Base-by-base conservation (phyloP, 2,797 vertebrate genomes). In the Peromyscus aztecus region DNA sequence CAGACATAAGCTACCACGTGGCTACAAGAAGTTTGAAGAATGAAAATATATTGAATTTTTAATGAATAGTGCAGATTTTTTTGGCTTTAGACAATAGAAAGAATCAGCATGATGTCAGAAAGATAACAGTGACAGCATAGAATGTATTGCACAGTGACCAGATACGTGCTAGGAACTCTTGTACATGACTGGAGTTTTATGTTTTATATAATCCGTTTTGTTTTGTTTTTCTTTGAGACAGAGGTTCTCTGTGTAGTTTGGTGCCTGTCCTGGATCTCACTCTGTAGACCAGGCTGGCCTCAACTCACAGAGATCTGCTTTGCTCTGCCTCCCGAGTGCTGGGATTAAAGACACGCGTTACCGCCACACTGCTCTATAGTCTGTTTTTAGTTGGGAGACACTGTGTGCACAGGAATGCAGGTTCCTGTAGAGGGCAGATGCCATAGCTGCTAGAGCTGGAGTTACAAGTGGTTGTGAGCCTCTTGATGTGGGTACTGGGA, bases 31-130 rank as follows among this genome's bases (percentile, higher is more conserved):
- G 34, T 52, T n/a, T 67, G 61, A 86, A 71, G 24, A 84, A 43
- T 57, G 63, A 7, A 67, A 49, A n/a, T 65, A 46, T 43, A 65
- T 31, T 84, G 59, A 63, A 63, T 46, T 84, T 84, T 65, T 46
- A 85, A 16, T 63, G 40, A 85, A 85, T 49, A 2, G 21, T 85
- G 52, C 27, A 67, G 63, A 89, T 95, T 29, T 94, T 90, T 94
- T 52, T 94, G 43, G 11, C 86, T 83, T 71, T 83, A 93, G 76
- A 94, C 46, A 37, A 34, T 49, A 63, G 34, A 93, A 88, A 65
- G 9, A 67, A 14, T 2, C 34, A 40, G n/a, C 14, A 63, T 86
- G 67, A 81, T 87, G 52, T 91, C 43, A 52, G 67, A 40, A 92
- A 85, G 69, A 43, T 63, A 46, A 76, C 77, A 34, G 78, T 57